phyloP scores from a whole-genome alignment of 2,113 vertebrate species.

The Neogale vison region DNA sequence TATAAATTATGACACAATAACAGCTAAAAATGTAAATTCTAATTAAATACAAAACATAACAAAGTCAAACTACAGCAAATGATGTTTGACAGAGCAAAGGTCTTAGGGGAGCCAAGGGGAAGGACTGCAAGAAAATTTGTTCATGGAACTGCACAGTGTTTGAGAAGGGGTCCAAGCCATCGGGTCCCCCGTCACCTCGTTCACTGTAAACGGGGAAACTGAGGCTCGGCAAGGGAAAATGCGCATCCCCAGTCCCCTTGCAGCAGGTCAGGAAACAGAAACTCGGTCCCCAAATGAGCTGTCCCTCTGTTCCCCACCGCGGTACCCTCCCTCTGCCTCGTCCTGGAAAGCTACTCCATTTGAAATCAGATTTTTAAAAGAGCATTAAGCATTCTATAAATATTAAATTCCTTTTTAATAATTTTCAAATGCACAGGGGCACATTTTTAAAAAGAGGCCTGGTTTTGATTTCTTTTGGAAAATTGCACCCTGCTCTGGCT shows the following conservation, averaged over 20 bases:
- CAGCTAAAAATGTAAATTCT: constrained; percentile 66
- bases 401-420: constrained; percentile 64
- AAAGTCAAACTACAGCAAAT: constrained; percentile 73
- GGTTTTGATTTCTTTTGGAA: constrained; percentile 69
- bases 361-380: constrained; percentile 31
- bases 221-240: background rate
- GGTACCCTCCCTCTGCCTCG: background rate
- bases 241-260: background rate
- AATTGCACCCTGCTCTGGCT: background rate
- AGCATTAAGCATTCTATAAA: constrained; percentile 66
- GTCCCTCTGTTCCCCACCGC: no score
- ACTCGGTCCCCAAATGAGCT: background rate
- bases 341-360: background rate
- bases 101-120: constrained; percentile 7
- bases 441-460: constrained; percentile 32
- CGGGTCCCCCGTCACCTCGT: background rate
- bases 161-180: background rate
- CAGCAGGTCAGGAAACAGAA: background rate
- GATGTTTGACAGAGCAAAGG: constrained; percentile 72
- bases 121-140: constrained; percentile 32
- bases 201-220: background rate
- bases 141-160: background rate
- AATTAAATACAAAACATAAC: constrained; percentile 63
- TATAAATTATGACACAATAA: constrained; percentile 55
- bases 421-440: constrained; percentile 60